Base-by-base conservation (phyloP, 2,113 vertebrate genomes). In the Ptilonorhynchus violaceus region DNA sequence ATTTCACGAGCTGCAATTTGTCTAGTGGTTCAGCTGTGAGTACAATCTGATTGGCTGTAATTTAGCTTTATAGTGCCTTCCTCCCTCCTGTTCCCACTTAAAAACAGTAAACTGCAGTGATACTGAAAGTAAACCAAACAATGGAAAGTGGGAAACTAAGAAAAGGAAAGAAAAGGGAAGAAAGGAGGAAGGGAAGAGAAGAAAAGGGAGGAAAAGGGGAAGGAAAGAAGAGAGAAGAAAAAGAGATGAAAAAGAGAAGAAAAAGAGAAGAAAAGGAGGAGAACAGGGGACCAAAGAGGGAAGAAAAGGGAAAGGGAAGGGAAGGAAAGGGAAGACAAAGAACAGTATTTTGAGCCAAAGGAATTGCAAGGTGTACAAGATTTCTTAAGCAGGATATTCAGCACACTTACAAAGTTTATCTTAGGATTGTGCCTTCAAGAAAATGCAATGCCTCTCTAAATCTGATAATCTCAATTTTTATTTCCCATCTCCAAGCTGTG, bases 1-100 rank as follows among this genome's bases (percentile, higher is more conserved):
- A 98, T 98, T 98, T 98, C 97, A 98, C 47, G 95, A 98, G 90
- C 94, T 96, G 97, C 81, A 97, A 95, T 98, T 98, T 98, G 68
- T 98, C 96, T 97, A 93, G 92, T 84, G 97, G 93, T 97, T 98
- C 95, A 97, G 92, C 96, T 97, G 94, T 97, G 95, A 98, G 97
- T 97, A 94, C 86, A 97, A 95, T 96, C 94, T 96, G 97, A 98
- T 97, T 97, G 93, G 96, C 79, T 97, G 92, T 96, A 98, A 97
- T 97, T 98, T 97, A 97, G 85, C 63, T 98, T 98, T 97, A 96
- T 97, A 89, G 85, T 82, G 89, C 39, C 56, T 89, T 76, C 83
- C 84, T 76, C 20, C 16, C 16, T 39, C 2, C 19, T 50, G 10
- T 11, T 4, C 4, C 13, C 10, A 4, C 11, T 11, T n/a, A 27